Percentiles rank a stretch among this genome's conserved stretches.
These are phyloP conservation scores for Semicossyphus pulcher DNA, from an alignment of 2,113 vertebrate genomes.

Conservation along the genomic window DNA sequence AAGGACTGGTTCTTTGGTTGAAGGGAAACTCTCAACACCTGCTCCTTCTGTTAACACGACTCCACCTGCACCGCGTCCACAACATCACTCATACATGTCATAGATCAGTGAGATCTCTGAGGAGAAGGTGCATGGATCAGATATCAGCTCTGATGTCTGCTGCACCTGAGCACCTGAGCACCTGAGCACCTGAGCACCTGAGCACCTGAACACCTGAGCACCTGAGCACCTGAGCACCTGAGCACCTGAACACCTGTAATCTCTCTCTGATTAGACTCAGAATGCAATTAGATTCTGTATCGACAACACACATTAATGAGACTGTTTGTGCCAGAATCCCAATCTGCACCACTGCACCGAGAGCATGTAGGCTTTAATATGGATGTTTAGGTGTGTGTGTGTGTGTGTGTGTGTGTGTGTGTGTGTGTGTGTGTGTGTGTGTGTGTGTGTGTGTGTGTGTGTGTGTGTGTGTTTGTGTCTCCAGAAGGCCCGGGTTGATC, in stretches of 20 bases:
- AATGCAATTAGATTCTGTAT: slow-evolving; percentile 67
- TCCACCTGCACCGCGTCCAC: slow-evolving; percentile 33
- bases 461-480: slow-evolving; percentile 32
- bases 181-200: slow-evolving; percentile 53
- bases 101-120: slow-evolving; percentile 44
- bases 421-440: slow-evolving; percentile 24
- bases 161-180: too few species aligned
- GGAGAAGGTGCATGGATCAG: slow-evolving; percentile 65
- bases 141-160: slow-evolving; percentile 62
- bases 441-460: slow-evolving; percentile 28
- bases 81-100: slow-evolving; percentile 1
- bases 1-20: background rate
- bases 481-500: slow-evolving; percentile 72
- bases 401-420: slow-evolving; percentile 29
- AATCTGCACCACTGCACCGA: slow-evolving; percentile 32
- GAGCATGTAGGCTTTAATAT: slow-evolving; percentile 45
- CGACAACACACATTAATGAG: slow-evolving; percentile 60
- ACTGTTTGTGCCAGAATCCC: slow-evolving; percentile 61
- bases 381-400: slow-evolving; percentile 41
- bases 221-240: slow-evolving; percentile 59
- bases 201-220: slow-evolving; percentile 59
- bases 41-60: slow-evolving; percentile 35
- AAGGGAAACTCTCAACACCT: slow-evolving; percentile 1
- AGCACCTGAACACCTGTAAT: slow-evolving; percentile 63
- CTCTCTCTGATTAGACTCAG: slow-evolving; percentile 67